Evolutionary conservation across 2,888 invertebrate species (phyloP).

Genomic region (Pseudolycoriella hygida): DNA sequence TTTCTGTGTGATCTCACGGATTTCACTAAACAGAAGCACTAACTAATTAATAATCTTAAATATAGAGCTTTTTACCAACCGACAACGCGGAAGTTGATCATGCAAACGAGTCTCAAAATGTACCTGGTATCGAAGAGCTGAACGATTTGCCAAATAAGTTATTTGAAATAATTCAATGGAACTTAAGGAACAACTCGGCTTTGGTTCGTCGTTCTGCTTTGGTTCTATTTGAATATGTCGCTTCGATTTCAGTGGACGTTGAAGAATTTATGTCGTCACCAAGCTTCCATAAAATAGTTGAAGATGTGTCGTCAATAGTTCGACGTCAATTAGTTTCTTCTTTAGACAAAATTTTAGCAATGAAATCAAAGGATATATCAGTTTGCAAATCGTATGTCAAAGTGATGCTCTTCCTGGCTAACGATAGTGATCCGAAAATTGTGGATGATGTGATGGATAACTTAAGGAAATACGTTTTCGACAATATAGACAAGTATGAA

Average conservation of each 20-base stretch:
- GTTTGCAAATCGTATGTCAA: neutral
- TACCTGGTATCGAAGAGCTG: constrained; percentile 10
- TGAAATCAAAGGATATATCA: neutral
- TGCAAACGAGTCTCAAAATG: no score
- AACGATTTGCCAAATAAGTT: constrained; percentile 19
- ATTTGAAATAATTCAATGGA: constrained; percentile 15
- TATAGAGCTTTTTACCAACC: neutral
- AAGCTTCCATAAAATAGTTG: neutral
- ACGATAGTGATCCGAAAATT: constrained; percentile 3
- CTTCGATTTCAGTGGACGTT: constrained; percentile 16
- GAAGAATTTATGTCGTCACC: neutral
- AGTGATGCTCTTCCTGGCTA: constrained; percentile 3
- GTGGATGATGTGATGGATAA: neutral
- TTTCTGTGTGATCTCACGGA: no score
- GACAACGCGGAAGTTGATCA: no score
- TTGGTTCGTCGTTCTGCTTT: constrained; percentile 21
- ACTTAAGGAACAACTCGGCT: constrained; percentile 16
- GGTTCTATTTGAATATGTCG: constrained; percentile 20
- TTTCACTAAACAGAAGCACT: no score
- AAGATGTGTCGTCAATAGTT: constrained; percentile 1
- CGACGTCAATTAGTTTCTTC: constrained; percentile 2
- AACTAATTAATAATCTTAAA: no score
- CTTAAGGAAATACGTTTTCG: constrained; percentile 1
- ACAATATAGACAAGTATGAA: constrained; percentile 3
- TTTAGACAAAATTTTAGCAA: neutral